Base-by-base conservation (phyloP, 2,888 invertebrate species). In the Busseola fusca region DNA sequence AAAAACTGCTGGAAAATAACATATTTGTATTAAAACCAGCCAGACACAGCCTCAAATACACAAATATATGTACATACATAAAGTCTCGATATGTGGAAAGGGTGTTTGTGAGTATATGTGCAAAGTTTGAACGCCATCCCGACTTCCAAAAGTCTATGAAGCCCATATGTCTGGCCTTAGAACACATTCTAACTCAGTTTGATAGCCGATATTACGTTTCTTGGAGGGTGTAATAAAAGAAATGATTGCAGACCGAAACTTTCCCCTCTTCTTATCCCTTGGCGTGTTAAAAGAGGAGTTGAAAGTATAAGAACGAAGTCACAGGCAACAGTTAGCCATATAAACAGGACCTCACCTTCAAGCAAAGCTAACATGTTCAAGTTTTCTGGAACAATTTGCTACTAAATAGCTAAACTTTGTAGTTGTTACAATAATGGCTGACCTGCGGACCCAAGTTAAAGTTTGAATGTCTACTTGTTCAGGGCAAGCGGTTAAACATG, bases 361-460 rank as follows among this genome's bases (percentile, higher is more conserved):
- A 34, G 18, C 30, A 52, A 48, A 64, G 40, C 34, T 64, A 48
- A 64, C 21, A 67, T 50, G 34, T 34, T 34, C 34, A 34, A 34
- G 34, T 3, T 34, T 34, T 34, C 34, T 45, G 50, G 0, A 66
- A 63, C 66, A 64, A 56, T 64, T 67, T 60, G 16, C 45, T 6
- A 21, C 52, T 21, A 40, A 68, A 54, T 27, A 56, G 14, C 50
- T n/a, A 42, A 74, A 80, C 56, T 64, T 69, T 75, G 76, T 59
- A 37, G 34, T n/a, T 50, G 30, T 50, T 30, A 52, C 52, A 76
- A 78, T 81, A 81, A 76, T 67, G 70, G 72, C n/a, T 78, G 67
- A 64, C 82, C 77, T 34, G 37, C 30, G 65, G 50, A 25, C 45
- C 54, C 7, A 54, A 67, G 54, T 64, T 65, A 75, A 62, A 80